Conservation (phyloP, 2,888 invertebrate species). For the Bhutanitis thaidina region DNA sequence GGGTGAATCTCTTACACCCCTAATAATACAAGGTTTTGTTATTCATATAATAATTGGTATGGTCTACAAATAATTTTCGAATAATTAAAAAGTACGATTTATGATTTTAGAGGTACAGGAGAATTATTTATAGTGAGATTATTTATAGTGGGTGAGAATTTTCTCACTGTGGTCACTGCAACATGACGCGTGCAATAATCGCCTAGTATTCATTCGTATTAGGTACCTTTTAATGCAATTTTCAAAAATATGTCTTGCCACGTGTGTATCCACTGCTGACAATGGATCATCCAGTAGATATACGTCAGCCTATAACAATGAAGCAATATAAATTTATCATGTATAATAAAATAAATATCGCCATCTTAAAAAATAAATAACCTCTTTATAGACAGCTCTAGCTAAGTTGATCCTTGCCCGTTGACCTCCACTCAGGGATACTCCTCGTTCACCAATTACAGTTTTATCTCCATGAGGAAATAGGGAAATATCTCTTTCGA, state of each 20-base stretch:
- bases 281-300: constrained; percentile 88
- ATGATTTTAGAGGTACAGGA: too few species aligned
- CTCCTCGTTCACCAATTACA: constrained; percentile 91
- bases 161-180: too few species aligned
- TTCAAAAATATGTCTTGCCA: constrained; percentile 85
- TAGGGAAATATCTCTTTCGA: constrained; percentile 86
- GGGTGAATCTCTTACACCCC: too few species aligned
- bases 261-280: constrained; percentile 86
- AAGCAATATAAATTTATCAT: neutral
- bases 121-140: too few species aligned
- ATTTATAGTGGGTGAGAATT: too few species aligned
- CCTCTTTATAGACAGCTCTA: constrained; percentile 83
- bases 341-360: too few species aligned
- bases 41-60: too few species aligned
- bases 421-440: constrained; percentile 91
- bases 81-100: too few species aligned
- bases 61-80: too few species aligned
- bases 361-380: constrained; percentile 22
- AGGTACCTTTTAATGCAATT: constrained; percentile 81
- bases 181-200: too few species aligned
- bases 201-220: too few species aligned
- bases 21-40: too few species aligned
- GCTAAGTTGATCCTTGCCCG: constrained; percentile 83
- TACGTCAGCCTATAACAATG: constrained; percentile 81
- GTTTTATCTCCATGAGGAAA: constrained; percentile 91